Conservation (phyloP, 2,113 vertebrate genomes). For the Holacanthus passer region DNA sequence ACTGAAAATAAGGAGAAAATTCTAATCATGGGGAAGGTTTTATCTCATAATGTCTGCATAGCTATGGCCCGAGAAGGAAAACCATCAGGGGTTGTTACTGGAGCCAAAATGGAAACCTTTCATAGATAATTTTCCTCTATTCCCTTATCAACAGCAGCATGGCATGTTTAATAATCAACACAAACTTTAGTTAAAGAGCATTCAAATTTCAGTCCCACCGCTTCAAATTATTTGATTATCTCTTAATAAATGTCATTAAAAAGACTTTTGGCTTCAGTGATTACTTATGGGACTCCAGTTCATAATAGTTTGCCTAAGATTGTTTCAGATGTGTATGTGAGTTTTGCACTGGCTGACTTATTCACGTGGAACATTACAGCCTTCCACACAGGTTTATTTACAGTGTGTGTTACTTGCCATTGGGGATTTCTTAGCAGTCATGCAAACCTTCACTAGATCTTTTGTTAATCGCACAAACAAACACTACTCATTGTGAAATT, state of each 20-base stretch:
- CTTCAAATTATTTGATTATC: constrained; percentile 35
- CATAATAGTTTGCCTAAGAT: background rate
- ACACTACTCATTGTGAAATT: constrained; percentile 11
- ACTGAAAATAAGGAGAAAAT: constrained; percentile 3
- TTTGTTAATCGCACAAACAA: constrained; percentile 20
- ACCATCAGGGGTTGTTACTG: background rate
- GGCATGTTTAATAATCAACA: constrained; percentile 11
- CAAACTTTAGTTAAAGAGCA: constrained; percentile 10
- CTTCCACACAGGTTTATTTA: constrained; percentile 3
- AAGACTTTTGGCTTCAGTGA: constrained; percentile 15
- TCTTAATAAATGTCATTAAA: background rate
- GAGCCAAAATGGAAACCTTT: constrained; percentile 7
- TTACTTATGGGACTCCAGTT: constrained; percentile 10
- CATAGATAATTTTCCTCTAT: background rate
- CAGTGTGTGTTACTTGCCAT: background rate
- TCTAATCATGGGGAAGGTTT: background rate
- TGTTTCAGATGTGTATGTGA: constrained; percentile 19
- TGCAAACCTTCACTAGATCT: constrained; percentile 16
- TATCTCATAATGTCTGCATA: background rate
- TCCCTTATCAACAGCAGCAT: background rate
- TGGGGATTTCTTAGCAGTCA: constrained; percentile 18
- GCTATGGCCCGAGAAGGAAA: background rate
- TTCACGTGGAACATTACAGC: constrained; percentile 14
- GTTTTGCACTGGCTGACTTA: constrained; percentile 14
- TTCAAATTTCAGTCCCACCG: constrained; percentile 5